Percentiles rank a stretch among this genome's conserved stretches.
Evolutionary conservation across 2,113 vertebrate species (phyloP).

Genomic region (Oenanthe oenanthe): DNA sequence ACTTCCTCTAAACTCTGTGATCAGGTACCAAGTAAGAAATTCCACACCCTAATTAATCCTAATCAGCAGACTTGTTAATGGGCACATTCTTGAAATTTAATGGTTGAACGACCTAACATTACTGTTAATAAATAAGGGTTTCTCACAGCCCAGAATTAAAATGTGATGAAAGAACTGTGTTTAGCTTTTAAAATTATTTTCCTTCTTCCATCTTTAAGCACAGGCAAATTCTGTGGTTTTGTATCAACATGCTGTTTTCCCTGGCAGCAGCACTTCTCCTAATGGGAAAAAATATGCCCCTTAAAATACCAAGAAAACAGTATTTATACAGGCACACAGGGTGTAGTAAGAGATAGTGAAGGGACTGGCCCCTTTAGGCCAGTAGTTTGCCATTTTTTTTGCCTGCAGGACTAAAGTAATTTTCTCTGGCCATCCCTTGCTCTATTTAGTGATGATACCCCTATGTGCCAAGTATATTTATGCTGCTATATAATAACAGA

Average conservation of each 20-base stretch:
- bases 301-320: background rate
- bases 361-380: background rate
- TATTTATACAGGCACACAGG: background rate
- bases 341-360: background rate
- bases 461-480: accelerated
- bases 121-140: background rate
- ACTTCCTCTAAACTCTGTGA: background rate
- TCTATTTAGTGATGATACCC: background rate
- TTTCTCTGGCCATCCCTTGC: background rate
- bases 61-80: conserved; percentile 11
- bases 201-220: background rate
- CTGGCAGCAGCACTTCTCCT: background rate
- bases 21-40: conserved; percentile 3
- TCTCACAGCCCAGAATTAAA: background rate
- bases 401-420: background rate
- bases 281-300: background rate
- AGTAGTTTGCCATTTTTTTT: background rate
- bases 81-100: background rate
- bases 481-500: background rate
- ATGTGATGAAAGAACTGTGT: background rate
- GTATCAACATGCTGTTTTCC: background rate
- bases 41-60: background rate
- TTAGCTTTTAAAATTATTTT: background rate
- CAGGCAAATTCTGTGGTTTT: background rate
- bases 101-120: background rate